Evolutionary conservation across 2,113 vertebrate species (phyloP), one percentile per base, ranked within the genome.

Genomic region (Labeo rohita): DNA sequence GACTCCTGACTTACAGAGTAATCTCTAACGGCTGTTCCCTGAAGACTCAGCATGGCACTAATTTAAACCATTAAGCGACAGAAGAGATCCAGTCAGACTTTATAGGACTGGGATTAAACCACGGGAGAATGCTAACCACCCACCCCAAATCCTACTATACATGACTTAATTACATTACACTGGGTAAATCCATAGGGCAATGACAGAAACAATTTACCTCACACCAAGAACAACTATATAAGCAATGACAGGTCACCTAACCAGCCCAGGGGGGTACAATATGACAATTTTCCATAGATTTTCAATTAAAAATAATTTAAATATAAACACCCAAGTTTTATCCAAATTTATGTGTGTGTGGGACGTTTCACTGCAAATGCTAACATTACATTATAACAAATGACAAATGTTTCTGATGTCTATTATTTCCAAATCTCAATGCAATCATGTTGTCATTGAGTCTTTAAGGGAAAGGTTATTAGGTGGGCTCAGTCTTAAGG

Each of bases 31-130:
- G 56, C 68, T 65, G 59, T 70, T 80, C 85, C 18, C 15, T 59
- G 4, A 47, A 63, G 78, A 23, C 86, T 85, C 87, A 88, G 83
- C 15, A 0, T 85, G 89, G 6, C 23, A 86, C 89, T 80, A 80
- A 36, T 87, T 90, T 87, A 90, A 83, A 16, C 87, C 89, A 92
- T 88, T 89, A 85, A 92, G 91, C 90, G 63, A 86, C 59, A 21
- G 86, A 90, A 92, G 80, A 86, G 86, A 92, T 92, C 93, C 78
- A 85, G 88, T 92, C 87, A 92, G 59, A 56, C 45, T 34, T 81
- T 87, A 86, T 61, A 49, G 68, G 52, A 36, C 56, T 81, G 56
- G 8, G 43, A 80, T 82, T 82, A 66, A 84, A 45, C 68, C 59
- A 59, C 73, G 56, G 80, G 49, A 82, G 11, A 61, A 82, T 18